Base-by-base conservation (phyloP, 2,888 invertebrate genomes). In the Melanostoma scalare region DNA sequence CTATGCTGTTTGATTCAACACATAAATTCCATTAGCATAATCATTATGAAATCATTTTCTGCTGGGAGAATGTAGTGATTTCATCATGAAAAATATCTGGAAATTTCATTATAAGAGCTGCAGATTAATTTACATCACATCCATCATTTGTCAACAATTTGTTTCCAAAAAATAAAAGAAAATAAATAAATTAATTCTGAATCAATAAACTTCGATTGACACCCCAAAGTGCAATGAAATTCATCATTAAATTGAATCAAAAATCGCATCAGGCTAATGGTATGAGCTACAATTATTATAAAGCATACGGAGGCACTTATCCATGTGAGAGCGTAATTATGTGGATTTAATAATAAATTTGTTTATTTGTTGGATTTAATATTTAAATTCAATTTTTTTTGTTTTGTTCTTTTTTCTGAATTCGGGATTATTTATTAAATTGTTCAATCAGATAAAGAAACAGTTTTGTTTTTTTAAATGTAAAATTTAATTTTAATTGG, bases 151-250 rank as follows among this genome's bases (percentile, higher is more conserved):
- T 10, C 31, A 1, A 3, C 3, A 2, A 1, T 44, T 44, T 10
- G 38, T 36, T 4, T 10, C 30, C 44, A 58, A 74, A 38, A n/a
- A 46, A 3, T 4, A 33, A 46, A 44, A 31, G 44, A 44, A 10
- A 10, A 10, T 38, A 55, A 10, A 10, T 48, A 56, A 77, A 77
- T 78, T 72, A 78, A 78, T 72, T 72, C 58, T 72, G 72, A 78
- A 78, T 78, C 78, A 78, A 72, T 78, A 78, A 72, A 72, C 63
- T 72, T 38, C 36, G 36, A 5, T 50, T 33, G 42, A 30, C 71
- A 61, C 6, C 61, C 30, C 40, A 3, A 30, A 76, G 48, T 8
- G 76, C 69, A 61, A 69, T 55, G 68, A 76, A 53, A 40, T 48
- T 63, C 53, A 68, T 68, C 58, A 75, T 75, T 68, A 75, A 68